Conservation (phyloP, 1,140 invertebrate species). For the Heterodera schachtii region DNA sequence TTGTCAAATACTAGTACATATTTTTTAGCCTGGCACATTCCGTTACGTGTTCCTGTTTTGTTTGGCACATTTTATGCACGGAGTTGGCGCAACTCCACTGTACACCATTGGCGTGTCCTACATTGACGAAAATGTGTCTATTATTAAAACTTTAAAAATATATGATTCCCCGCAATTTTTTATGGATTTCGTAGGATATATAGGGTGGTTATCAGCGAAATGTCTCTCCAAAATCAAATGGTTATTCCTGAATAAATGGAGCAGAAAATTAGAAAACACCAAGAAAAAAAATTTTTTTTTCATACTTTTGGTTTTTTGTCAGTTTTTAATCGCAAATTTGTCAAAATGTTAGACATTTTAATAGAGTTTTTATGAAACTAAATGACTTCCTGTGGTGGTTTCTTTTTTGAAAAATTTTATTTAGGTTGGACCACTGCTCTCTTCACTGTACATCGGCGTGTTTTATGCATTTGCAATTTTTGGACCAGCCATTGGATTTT, state of each 20-base stretch:
- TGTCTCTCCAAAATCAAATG: too few species aligned
- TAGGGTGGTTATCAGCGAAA: too few species aligned
- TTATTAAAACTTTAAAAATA: background rate
- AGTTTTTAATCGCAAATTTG: too few species aligned
- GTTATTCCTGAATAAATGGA: too few species aligned
- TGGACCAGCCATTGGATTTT: slow-evolving; percentile 63
- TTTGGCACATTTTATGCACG: slow-evolving; percentile 65
- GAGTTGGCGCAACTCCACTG: slow-evolving; percentile 64
- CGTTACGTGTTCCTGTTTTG: slow-evolving; percentile 65
- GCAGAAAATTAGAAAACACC: too few species aligned
- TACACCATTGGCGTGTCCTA: slow-evolving; percentile 66
- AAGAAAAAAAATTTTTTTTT: too few species aligned
- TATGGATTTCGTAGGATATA: too few species aligned
- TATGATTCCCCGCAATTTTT: background rate
- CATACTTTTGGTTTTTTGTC: too few species aligned
- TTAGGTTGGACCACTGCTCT: slow-evolving; percentile 55
- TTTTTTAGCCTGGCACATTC: slow-evolving; percentile 52
- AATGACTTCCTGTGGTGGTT: too few species aligned
- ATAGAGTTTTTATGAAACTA: too few species aligned
- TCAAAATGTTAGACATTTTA: too few species aligned
- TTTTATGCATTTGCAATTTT: slow-evolving; percentile 65
- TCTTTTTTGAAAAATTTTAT: background rate
- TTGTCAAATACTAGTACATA: too few species aligned
- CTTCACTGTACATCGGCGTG: slow-evolving; percentile 63
- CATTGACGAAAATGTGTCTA: slow-evolving; percentile 63